phyloP scores from a whole-genome alignment of 2,888 invertebrate species.

The Azorinus chamasolen region DNA sequence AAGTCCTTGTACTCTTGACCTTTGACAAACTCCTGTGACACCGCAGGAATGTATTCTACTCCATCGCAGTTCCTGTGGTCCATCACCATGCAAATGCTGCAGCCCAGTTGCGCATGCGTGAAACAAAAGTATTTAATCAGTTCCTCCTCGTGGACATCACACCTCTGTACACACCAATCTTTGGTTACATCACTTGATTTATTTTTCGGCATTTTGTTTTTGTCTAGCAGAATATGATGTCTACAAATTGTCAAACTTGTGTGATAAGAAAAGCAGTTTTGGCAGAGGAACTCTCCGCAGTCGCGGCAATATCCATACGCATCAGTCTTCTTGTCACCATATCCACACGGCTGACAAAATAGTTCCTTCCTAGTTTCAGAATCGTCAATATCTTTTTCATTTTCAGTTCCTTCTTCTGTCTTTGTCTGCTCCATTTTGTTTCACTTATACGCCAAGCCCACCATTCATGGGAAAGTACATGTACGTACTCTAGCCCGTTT shows the following conservation, averaged over 20 bases:
- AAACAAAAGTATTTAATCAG: background rate
- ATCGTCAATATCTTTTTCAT: too few relatives aligned
- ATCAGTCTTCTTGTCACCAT: background rate
- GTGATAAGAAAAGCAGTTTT: too few relatives aligned
- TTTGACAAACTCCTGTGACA: background rate
- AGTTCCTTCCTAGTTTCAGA: background rate
- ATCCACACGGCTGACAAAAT: background rate
- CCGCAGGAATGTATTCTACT: background rate
- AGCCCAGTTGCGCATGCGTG: conserved; percentile 3
- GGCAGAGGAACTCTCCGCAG: background rate
- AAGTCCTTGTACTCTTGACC: background rate
- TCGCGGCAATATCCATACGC: background rate
- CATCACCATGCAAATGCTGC: background rate
- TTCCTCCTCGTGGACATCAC: background rate
- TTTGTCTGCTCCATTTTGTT: too few relatives aligned
- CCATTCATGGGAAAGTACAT: too few relatives aligned
- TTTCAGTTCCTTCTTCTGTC: too few relatives aligned
- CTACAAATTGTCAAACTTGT: too few relatives aligned
- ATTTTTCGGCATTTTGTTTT: background rate
- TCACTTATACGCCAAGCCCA: too few relatives aligned
- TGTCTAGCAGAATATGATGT: too few relatives aligned
- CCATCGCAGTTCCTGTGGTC: background rate
- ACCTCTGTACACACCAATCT: background rate
- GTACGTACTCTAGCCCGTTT: too few relatives aligned
- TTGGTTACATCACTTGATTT: background rate